Evolutionary conservation across 2,113 vertebrate species (phyloP).

Genomic region (Osmerus mordax): DNA sequence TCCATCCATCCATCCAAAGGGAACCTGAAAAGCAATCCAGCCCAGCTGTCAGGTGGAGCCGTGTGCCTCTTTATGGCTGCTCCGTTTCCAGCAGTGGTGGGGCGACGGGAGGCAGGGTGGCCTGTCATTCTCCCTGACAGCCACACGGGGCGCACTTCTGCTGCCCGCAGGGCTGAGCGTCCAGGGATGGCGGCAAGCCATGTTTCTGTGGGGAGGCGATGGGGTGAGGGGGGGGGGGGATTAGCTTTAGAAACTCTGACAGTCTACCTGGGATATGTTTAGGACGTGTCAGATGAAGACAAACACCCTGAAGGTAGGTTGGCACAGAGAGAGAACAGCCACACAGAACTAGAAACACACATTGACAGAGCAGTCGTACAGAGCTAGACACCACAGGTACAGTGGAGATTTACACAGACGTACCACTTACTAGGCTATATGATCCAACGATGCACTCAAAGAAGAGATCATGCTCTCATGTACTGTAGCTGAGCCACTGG

Average conservation of each 20-base stretch:
- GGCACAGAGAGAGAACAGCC: neutral
- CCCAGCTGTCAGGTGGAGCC: too few species aligned
- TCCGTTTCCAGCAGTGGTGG: neutral
- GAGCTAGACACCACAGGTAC: too few species aligned
- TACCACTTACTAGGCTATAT: neutral
- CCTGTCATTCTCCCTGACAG: conserved; percentile 59
- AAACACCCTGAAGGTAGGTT: neutral
- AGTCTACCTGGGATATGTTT: conserved; percentile 38
- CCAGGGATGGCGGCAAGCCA: conserved; percentile 24
- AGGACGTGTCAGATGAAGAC: conserved; percentile 12
- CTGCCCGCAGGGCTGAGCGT: conserved; percentile 44
- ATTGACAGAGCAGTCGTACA: neutral
- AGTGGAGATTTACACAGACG: too few species aligned
- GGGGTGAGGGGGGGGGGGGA: neutral
- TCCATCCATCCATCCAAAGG: too few species aligned
- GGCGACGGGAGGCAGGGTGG: neutral
- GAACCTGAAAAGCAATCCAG: too few species aligned
- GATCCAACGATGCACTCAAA: neutral
- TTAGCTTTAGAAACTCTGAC: conserved; percentile 39
- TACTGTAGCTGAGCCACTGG: conserved; percentile 51
- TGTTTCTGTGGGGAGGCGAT: conserved; percentile 58
- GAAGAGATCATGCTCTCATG: conserved; percentile 5
- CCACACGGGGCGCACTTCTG: conserved; percentile 61
- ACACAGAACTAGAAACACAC: neutral
- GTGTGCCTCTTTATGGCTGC: neutral